Evolutionary conservation across 2,888 invertebrate species (phyloP), one percentile per base, ranked within the genome.

Genomic region (Crossocerus cetratus): DNA sequence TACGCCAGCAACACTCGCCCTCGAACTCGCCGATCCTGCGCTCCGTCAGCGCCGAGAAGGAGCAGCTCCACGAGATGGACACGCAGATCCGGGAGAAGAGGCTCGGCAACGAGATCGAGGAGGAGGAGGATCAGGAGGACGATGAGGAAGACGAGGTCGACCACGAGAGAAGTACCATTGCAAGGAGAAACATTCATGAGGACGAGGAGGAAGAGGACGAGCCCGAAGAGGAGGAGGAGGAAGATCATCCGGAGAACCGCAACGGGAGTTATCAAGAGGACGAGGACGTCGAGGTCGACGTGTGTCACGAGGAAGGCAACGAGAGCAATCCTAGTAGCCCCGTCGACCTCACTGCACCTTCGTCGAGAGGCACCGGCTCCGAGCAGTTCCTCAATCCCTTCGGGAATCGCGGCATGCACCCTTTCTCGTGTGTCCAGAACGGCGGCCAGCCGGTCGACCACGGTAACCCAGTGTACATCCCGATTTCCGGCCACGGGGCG

Each of bases 341-440:
- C 2, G 91, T 91, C 3, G 91, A 91, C 64, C 81, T 91, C 2
- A 91, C 91, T 22, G 90, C 90, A 0, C 86, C 90, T 2, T 86
- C 90, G 14, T 89, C 90, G 2, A 84, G 88, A 49, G 86, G 86
- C 18, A 69, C 81, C 18, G 76, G 69, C 0, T 55, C 74, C 18
- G 84, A 87, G 56, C 86, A 84, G 71, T 87, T 86, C 61, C 74
- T 86, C 13, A 86, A 86, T 77, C 89, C 87, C 0, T 86, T 87
- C 72, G 77, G 81, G 32, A 81, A 71, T 55, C 82, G 84, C 14
- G 84, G 82, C 42, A 72, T 84, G 60, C 85, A 87, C 71, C 74
- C 88, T 13, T 84, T 88, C 56, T 78, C 84, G 63, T 86, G 86
- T 74, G 78, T 87, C 57, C 81, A 87, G 71, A 84, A 83, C 73